Base-by-base conservation (phyloP, 1,140 invertebrate genomes). In the Streblospio benedicti region DNA sequence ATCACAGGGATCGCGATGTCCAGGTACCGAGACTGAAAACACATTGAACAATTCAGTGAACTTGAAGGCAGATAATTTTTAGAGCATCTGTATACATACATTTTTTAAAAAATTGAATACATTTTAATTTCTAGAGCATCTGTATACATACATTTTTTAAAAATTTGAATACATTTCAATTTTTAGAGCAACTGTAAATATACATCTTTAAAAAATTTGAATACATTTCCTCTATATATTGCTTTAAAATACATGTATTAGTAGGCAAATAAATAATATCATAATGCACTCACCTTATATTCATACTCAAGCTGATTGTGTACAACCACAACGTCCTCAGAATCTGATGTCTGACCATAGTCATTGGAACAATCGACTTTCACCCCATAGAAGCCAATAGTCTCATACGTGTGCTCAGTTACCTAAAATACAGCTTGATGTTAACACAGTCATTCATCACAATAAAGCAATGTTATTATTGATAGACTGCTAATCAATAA, bases 371-470 rank as follows among this genome's bases (percentile, higher is more conserved):
- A 57, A 1, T 30, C 25, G 16, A 57, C 27, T 18, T 27, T 25
- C 25, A 57, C 27, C 27, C 47, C 38, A 43, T 61, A 61, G 25
- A 61, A 56, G 16, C 59, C 59, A n/a, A 31, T 45, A 16, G 6
- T 20, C 16, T 23, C 14, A 30, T 56, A 61, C 28, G 9, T 28
- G 30, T 55, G 16, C 3, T 20, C 35, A 27, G 14, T 33, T 28
- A 18, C 38, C 16, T 27, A 61, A 25, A 31, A 44, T 31, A 56
- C 20, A 3, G 5, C 0, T 5, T 14, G 31, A 32, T 30, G 25
- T 52, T 31, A 14, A 20, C 50, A 2, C 28, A 30, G 25, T 25
- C 23, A 25, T 16, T n/a, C 30, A 20, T 52, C 5, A 18, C 31
- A 18, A 30, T 31, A 31, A 30, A 25, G 5, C 30, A 25, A 18